phyloP scores from a whole-genome alignment of 2,888 invertebrate species.

The Taphrorychus bicolor region DNA sequence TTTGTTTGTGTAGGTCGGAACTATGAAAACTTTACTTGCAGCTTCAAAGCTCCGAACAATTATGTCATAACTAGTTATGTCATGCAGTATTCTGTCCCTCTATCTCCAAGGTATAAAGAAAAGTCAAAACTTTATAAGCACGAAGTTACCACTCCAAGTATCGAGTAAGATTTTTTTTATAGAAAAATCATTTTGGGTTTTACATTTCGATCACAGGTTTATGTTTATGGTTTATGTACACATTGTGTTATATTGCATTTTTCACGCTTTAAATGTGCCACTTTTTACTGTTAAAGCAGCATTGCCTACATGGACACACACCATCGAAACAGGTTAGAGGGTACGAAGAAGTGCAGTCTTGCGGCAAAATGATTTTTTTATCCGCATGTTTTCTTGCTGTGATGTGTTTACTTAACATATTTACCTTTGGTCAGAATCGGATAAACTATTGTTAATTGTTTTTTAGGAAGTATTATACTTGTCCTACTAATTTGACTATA shows the following conservation, averaged over 20 bases:
- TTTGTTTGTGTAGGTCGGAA: slow-evolving; percentile 78
- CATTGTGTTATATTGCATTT: not conserved
- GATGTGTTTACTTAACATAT: not conserved
- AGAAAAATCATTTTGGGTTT: slow-evolving; percentile 34
- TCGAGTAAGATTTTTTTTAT: slow-evolving; percentile 29
- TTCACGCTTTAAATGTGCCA: not conserved
- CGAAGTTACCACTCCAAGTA: slow-evolving; percentile 3
- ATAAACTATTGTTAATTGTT: not conserved
- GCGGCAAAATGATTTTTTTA: slow-evolving; percentile 36
- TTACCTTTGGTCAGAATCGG: not conserved
- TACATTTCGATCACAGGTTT: not conserved
- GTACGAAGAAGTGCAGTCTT: not conserved
- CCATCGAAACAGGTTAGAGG: not conserved
- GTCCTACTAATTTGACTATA: slow-evolving; percentile 9
- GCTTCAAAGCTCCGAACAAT: slow-evolving; percentile 70
- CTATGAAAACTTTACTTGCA: slow-evolving; percentile 76
- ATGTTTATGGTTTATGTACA: not conserved
- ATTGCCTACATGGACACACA: not conserved
- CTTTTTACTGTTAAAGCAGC: not conserved
- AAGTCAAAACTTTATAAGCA: not conserved
- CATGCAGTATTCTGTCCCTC: slow-evolving; percentile 60
- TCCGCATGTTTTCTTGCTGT: slow-evolving; percentile 16
- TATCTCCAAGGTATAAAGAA: slow-evolving; percentile 54
- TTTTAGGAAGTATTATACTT: not conserved
- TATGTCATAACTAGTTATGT: slow-evolving; percentile 66